Conservation (phyloP, 2,888 invertebrate species). For the Catocala sponsa region DNA sequence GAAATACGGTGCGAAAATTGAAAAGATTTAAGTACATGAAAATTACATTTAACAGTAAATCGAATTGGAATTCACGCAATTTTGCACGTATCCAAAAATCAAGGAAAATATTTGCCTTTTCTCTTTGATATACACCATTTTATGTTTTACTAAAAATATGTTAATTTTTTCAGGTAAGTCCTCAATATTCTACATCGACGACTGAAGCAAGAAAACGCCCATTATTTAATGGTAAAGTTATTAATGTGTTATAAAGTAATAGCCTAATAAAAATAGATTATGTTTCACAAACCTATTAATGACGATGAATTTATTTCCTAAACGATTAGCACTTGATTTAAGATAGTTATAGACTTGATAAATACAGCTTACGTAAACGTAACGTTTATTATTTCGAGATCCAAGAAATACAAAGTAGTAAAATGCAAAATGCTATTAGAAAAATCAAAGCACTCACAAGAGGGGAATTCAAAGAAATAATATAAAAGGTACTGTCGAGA, state of each 20-base stretch:
- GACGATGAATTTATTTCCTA: too few species aligned
- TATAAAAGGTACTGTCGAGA: constrained; percentile 60
- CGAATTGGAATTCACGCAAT: constrained; percentile 15
- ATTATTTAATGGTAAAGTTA: constrained; percentile 6
- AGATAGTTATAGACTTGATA: too few species aligned
- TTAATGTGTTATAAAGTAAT: neutral
- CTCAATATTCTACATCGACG: neutral
- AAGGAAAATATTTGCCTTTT: constrained; percentile 17
- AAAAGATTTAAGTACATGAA: constrained; percentile 46
- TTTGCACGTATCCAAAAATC: constrained; percentile 12
- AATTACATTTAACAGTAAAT: constrained; percentile 12
- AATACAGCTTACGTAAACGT: too few species aligned
- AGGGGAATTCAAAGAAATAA: constrained; percentile 56
- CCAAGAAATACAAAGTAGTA: too few species aligned
- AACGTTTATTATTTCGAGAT: too few species aligned
- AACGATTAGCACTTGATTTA: too few species aligned
- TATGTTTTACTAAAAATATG: constrained; percentile 20
- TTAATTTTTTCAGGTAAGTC: constrained; percentile 47
- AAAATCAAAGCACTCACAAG: constrained; percentile 50
- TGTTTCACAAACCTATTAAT: too few species aligned
- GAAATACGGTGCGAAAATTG: constrained; percentile 40
- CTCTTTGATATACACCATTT: constrained; percentile 23
- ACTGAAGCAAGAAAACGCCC: constrained; percentile 12
- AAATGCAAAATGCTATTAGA: neutral
- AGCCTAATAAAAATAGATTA: neutral